Evolutionary conservation across 2,797 vertebrate species (phyloP), one percentile per base, ranked within the genome.

Genomic region (Spondyliosoma cantharus): DNA sequence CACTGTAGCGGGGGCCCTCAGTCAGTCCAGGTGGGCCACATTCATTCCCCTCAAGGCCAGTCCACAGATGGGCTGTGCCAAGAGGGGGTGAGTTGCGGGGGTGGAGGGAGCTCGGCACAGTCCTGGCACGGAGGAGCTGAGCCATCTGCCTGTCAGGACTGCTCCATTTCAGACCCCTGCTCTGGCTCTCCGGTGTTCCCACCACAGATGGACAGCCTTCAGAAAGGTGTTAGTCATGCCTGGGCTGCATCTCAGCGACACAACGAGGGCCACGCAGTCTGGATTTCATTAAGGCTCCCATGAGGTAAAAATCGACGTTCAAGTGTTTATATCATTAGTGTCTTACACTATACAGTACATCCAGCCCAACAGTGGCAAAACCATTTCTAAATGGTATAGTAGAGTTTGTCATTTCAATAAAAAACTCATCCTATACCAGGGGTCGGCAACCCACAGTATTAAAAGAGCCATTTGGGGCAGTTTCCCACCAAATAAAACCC

Each of bases 61-160:
- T 85, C 82, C 87, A 90, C 92, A 93, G 90, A 93, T 90, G 90
- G 93, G 76, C 81, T 71, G 68, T 86, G 81, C 78, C 75, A 85
- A 81, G 73, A 83, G 68, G 69, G 76, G 84, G 69, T 46, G 81
- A 77, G 86, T 60, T 62, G 83, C 20, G 56, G 57, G 79, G 80
- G 74, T 20, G 71, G 79, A 83, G 76, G 85, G 75, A 75, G 65
- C 46, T 32, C 85, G 90, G 82, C 81, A 64, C 69, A 73, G 78
- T 82, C 78, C 77, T 92, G 90, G 91, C 91, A 92, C 81, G 25
- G 71, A 83, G 63, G 78, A 76, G 78, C 80, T 12, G 62, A 82
- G 90, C 93, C 93, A 93, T 94, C 93, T 94, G 93, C 89, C 88
- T 82, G 88, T 91, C 90, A 91, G 85, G 78, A 71, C 85, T 66